phyloP scores from a whole-genome alignment of 2,797 vertebrate genomes.

The Sebastes steindachneri region DNA sequence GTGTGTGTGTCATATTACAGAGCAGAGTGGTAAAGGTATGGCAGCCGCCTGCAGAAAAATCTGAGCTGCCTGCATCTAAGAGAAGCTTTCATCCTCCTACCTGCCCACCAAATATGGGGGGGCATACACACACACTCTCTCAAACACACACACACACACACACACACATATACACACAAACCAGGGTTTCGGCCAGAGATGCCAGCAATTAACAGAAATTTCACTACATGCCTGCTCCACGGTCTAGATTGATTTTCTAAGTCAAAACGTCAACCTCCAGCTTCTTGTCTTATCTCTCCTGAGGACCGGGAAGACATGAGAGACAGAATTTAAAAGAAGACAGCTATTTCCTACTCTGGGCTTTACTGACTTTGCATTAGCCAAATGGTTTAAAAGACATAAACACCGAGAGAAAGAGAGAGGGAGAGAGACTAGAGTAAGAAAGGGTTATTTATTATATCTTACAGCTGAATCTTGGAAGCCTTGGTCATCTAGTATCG shows the following conservation, averaged over 20 bases:
- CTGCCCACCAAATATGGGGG: conserved; percentile 51
- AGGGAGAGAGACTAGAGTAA: background rate
- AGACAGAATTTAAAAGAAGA: conserved; percentile 20
- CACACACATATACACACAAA: conserved; percentile 31
- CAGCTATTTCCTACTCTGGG: conserved; percentile 5
- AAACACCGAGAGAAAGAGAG: background rate
- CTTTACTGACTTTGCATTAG: conserved; percentile 30
- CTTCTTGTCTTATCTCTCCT: conserved; percentile 47
- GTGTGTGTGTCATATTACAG: conserved; percentile 65
- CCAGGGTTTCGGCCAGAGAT: background rate
- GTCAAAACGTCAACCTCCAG: conserved; percentile 55
- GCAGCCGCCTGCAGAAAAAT: conserved; percentile 70
- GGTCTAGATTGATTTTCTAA: conserved; percentile 59
- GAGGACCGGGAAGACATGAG: conserved; percentile 30
- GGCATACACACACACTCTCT: conserved; percentile 10
- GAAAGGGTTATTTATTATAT: conserved; percentile 15
- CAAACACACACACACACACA: conserved; percentile 16
- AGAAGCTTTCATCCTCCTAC: conserved; percentile 78
- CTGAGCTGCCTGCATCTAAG: conserved; percentile 66
- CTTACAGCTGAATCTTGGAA: conserved; percentile 1
- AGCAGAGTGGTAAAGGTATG: conserved; percentile 66
- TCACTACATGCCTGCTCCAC: conserved; percentile 28
- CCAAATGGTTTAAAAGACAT: conserved; percentile 13
- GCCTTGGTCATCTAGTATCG: background rate
- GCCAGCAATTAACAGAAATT: conserved; percentile 46